Percentiles rank a stretch among this genome's conserved stretches.
Conservation (phyloP, 2,113 vertebrate species). For the Macrotis lagotis region DNA sequence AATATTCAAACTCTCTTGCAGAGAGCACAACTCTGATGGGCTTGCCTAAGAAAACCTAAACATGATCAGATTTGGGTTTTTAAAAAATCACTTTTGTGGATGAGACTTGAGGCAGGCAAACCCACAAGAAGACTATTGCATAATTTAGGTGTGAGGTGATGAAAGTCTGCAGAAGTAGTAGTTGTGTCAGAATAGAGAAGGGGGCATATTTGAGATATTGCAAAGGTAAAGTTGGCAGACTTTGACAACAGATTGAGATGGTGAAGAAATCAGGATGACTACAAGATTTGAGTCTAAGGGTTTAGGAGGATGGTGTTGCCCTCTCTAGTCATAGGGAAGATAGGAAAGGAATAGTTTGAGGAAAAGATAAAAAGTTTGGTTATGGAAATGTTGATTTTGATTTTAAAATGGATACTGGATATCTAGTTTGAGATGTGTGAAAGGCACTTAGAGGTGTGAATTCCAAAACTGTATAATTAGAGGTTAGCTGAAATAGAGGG, state of each 20-base stretch:
- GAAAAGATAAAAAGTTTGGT: neutral
- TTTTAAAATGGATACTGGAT: neutral
- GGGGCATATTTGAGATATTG: neutral
- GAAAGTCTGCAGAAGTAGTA: neutral
- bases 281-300: neutral
- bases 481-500: neutral
- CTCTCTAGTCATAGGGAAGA: neutral
- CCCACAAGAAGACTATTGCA: neutral
- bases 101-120: neutral
- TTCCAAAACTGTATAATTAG: neutral
- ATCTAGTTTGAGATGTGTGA: neutral
- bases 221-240: neutral
- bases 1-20: neutral
- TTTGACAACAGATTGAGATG: neutral
- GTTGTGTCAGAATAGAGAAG: neutral
- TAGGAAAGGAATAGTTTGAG: neutral
- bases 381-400: neutral
- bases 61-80: neutral
- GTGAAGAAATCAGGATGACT: neutral
- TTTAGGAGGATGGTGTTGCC: neutral
- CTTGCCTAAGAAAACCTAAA: neutral
- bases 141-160: neutral
- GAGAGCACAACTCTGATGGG: neutral
- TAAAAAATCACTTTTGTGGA: neutral
- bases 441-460: neutral